These are phyloP conservation scores for Malurus elegans DNA, from an alignment of 2,113 vertebrate genomes.

Conservation along the genomic window DNA sequence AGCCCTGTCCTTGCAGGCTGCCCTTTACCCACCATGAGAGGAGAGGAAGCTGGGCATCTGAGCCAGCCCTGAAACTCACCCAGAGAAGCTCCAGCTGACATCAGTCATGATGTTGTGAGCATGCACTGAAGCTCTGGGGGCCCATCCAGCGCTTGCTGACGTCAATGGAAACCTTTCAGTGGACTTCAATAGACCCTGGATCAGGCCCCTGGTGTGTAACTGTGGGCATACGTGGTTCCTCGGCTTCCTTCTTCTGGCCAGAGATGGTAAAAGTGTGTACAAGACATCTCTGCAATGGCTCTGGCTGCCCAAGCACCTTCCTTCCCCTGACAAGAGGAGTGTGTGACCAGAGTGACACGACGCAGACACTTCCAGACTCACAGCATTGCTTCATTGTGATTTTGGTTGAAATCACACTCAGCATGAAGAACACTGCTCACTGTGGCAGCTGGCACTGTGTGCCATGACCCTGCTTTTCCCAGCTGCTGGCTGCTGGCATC, in stretches of 20 bases:
- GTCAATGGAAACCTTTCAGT: conserved; percentile 26
- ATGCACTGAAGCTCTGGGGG: background rate
- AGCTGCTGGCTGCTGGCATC: background rate
- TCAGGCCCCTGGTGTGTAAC: background rate
- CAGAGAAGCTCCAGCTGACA: background rate
- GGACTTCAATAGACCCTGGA: background rate
- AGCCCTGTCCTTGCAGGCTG: background rate
- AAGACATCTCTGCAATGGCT: background rate
- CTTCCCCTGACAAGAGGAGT: accelerated
- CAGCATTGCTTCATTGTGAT: background rate
- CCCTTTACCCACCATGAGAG: background rate
- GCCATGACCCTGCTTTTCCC: background rate
- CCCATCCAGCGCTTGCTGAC: background rate
- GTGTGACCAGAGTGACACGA: background rate
- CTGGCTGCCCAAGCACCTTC: background rate
- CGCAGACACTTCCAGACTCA: background rate
- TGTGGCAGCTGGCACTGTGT: background rate
- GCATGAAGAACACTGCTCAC: background rate
- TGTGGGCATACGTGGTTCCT: background rate
- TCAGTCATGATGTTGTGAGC: background rate
- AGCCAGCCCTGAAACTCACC: background rate
- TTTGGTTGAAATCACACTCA: background rate
- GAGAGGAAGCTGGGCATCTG: background rate
- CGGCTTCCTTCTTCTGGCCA: background rate
- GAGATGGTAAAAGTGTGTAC: background rate